Base-by-base conservation (phyloP, 2,888 invertebrate genomes). In the Teleiodes luculella region DNA sequence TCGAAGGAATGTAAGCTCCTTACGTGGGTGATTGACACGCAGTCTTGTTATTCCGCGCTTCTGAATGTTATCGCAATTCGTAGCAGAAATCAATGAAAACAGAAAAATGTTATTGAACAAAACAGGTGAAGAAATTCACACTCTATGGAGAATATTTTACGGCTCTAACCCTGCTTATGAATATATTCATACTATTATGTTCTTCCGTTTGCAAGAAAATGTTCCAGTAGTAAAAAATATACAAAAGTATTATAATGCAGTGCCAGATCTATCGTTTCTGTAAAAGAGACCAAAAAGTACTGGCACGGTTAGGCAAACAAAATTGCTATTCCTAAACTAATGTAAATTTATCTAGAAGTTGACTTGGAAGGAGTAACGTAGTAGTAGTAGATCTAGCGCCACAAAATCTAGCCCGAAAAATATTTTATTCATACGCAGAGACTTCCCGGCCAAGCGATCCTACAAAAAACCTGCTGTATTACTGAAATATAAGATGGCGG, bases 401-500 rank as follows among this genome's bases (percentile, higher is more conserved):
- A 6, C 7, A 11, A 30, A 49, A 49, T 49, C 49, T 43, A 43
- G 43, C 13, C 13, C 37, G 28, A 8, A 28, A 49, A 49, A 49
- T 49, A 49, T 49, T 49, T 49, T 49, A 49, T 49, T 49, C 49
- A 49, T 49, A 24, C 24, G 36, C 28, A 28, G 24, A 37, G 24
- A 37, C 8, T 37, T 31, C 14, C 7, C 28, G 13, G 31, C n/a
- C 53, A 55, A 57, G 48, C 36, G 55, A 48, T 49, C 33, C 37
- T 49, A 14, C 14, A 49, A 37, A 49, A 36, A 24, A 49, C 49
- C 49, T 63, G 57, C n/a, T n/a, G 60, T 56, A 57, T 55, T 53
- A 60, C 63, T 66, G 70, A 72, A 71, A 71, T 70, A 70, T 64
- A 64, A 62, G 57, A 60, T 58, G 59, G 60, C 57, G 58, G 58